phyloP scores from a whole-genome alignment of 2,888 invertebrate genomes.

The Alitta virens region DNA sequence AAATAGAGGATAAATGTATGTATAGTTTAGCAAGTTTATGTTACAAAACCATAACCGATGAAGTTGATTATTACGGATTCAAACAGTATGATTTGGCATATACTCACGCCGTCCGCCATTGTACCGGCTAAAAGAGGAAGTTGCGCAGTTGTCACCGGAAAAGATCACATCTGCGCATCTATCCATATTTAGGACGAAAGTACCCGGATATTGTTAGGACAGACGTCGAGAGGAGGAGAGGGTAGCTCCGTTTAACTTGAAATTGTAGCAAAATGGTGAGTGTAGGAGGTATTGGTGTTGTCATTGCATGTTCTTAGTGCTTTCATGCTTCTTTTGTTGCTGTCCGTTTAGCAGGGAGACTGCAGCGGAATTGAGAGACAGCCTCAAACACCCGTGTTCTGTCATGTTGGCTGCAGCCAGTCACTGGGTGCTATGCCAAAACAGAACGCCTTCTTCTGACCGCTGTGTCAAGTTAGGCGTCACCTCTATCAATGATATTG shows the following conservation, averaged over 20 bases:
- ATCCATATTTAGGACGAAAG: slow-evolving; percentile 22
- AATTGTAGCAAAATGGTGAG: slow-evolving; percentile 16
- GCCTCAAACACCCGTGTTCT: no score
- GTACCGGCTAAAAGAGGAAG: slow-evolving; percentile 48
- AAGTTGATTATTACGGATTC: not conserved
- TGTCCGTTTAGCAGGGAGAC: no score
- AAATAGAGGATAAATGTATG: not conserved
- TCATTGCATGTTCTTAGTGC: no score
- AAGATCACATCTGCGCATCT: slow-evolving; percentile 15
- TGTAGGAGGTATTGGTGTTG: not conserved
- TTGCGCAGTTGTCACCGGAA: slow-evolving; percentile 16
- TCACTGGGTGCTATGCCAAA: no score
- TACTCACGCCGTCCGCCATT: slow-evolving; percentile 64
- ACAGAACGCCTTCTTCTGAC: no score
- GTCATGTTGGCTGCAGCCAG: no score
- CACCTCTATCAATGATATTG: no score
- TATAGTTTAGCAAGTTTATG: not conserved
- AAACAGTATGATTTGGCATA: not conserved
- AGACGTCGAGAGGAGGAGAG: slow-evolving; percentile 1
- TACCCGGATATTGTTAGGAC: slow-evolving; percentile 25
- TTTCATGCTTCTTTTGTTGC: no score
- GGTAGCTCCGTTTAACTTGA: not conserved
- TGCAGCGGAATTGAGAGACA: no score
- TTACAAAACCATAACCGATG: not conserved
- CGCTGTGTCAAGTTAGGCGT: no score